Percentiles rank a stretch among this genome's conserved stretches.
These are phyloP conservation scores for Drosophila erecta DNA, from an alignment of 1,140 invertebrate genomes.

Conservation along the genomic window DNA sequence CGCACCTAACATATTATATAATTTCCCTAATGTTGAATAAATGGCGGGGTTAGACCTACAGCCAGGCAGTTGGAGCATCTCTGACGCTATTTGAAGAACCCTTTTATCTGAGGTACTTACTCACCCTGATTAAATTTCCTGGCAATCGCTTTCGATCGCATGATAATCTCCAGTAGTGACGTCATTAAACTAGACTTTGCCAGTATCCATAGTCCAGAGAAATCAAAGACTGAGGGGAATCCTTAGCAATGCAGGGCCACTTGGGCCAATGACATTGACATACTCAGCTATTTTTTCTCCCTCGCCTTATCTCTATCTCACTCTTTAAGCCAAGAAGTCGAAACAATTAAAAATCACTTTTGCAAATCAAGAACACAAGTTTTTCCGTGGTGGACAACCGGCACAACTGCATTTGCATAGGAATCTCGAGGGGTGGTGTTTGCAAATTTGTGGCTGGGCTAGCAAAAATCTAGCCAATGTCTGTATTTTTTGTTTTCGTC, in stretches of 20 bases:
- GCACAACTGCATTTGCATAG: constrained; percentile 70
- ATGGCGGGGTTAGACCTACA: no score
- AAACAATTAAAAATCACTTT: constrained; percentile 76
- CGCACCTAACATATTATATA: not conserved
- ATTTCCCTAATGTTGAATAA: no score
- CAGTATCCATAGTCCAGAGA: constrained; percentile 26
- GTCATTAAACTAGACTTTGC: constrained; percentile 66
- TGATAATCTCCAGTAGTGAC: constrained; percentile 78
- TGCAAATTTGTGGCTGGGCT: constrained; percentile 39
- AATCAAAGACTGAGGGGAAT: constrained; percentile 10
- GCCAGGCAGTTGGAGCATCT: no score
- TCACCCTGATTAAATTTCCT: constrained; percentile 79
- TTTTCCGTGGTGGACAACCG: constrained; percentile 45
- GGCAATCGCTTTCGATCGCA: constrained; percentile 82
- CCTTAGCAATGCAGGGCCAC: constrained; percentile 43
- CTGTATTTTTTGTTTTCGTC: constrained; percentile 15
- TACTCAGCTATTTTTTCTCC: constrained; percentile 6
- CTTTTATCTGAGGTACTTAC: not conserved
- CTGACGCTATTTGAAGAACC: not conserved
- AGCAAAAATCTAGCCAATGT: constrained; percentile 44
- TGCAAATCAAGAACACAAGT: constrained; percentile 66
- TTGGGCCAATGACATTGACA: constrained; percentile 73
- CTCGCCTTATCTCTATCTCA: not conserved
- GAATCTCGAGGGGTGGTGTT: constrained; percentile 3
- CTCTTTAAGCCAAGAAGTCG: constrained; percentile 18